Conservation (phyloP, 2,888 invertebrate genomes). For the Byasa hedistus region DNA sequence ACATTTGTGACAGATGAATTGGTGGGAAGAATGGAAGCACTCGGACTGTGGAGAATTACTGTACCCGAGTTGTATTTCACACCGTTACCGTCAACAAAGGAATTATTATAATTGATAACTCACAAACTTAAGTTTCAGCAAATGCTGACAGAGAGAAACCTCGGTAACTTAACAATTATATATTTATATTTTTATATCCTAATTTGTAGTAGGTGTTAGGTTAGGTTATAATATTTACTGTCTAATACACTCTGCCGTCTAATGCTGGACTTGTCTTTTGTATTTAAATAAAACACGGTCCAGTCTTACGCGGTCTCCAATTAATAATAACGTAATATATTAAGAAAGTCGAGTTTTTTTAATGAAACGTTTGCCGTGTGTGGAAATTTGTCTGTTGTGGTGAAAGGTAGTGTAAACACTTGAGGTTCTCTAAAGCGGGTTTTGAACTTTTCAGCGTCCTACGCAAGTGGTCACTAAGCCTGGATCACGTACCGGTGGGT, state of each 20-base stretch:
- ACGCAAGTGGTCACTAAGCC: conserved; percentile 23
- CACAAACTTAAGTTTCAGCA: too few relatives aligned
- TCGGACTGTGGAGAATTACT: conserved; percentile 42
- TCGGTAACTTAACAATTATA: neutral
- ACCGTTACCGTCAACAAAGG: conserved; percentile 37
- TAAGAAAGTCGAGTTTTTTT: neutral
- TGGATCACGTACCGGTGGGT: conserved; percentile 39
- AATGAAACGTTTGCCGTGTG: neutral
- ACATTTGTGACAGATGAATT: conserved; percentile 76
- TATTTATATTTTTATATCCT: too few relatives aligned
- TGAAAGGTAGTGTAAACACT: conserved; percentile 32
- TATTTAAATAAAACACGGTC: too few relatives aligned
- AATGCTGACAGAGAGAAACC: neutral
- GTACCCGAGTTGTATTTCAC: conserved; percentile 65
- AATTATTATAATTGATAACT: neutral
- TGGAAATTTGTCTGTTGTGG: conserved; percentile 26
- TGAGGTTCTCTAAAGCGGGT: conserved; percentile 30
- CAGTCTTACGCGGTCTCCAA: too few relatives aligned
- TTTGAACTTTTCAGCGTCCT: conserved; percentile 29
- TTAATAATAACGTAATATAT: too few relatives aligned
- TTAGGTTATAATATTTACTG: too few relatives aligned
- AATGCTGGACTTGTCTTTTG: too few relatives aligned
- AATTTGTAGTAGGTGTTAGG: too few relatives aligned
- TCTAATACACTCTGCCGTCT: too few relatives aligned
- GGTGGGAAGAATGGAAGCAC: conserved; percentile 56